Percentiles rank a stretch among this genome's conserved stretches.
Conservation (phyloP, 2,888 invertebrate genomes). For the Phalera bucephala region DNA sequence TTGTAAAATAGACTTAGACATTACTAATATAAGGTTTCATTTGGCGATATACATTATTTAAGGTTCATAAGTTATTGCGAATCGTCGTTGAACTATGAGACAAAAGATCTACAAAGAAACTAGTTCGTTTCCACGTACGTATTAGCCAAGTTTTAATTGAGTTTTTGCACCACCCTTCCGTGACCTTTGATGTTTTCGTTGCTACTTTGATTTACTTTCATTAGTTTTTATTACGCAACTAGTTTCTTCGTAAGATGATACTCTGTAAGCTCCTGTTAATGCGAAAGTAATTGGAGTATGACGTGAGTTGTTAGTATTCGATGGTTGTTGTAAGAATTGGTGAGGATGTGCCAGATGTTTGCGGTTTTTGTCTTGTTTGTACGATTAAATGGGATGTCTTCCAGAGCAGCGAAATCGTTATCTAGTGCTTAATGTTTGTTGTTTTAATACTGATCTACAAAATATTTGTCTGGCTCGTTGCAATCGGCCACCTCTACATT, state of each 20-base stretch:
- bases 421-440: no score
- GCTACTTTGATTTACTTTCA: constrained; percentile 26
- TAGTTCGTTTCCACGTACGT: constrained; percentile 32
- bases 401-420: no score
- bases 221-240: constrained; percentile 23
- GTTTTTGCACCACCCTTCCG: constrained; percentile 55
- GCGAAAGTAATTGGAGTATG: constrained; percentile 1
- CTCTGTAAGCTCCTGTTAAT: constrained; percentile 8
- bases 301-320: neutral
- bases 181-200: constrained; percentile 34
- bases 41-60: no score
- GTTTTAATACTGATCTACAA: no score
- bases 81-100: no score
- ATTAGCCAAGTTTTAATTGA: constrained; percentile 68
- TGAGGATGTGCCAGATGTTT: neutral
- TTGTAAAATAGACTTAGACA: no score
- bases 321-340: neutral
- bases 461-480: no score
- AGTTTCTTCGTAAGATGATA: constrained; percentile 20
- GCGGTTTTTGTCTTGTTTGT: no score
- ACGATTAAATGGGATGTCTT: no score
- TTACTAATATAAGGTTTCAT: no score
- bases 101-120: constrained; percentile 20
- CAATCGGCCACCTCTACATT: no score
- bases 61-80: no score